A percentile compares a stretch with the other conserved stretches of the same genome.
Evolutionary conservation across 2,888 invertebrate species (phyloP).

Genomic region (Micoletzkya japonica): DNA sequence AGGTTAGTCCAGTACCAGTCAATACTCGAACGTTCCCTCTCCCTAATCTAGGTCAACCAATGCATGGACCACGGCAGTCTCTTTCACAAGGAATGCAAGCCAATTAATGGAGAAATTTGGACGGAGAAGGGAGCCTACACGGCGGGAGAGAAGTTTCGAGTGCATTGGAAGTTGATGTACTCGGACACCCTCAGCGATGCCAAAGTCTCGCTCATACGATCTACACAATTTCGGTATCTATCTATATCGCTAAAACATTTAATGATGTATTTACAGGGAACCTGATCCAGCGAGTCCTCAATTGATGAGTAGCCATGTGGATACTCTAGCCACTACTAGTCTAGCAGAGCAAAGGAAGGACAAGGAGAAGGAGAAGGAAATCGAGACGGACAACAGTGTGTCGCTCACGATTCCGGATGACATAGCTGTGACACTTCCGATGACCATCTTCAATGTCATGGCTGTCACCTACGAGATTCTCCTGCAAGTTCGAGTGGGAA

Average conservation of each 20-base stretch:
- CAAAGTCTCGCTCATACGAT: constrained; percentile 20
- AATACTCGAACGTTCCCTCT: neutral
- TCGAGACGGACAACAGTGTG: constrained; percentile 10
- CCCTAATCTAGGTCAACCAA: constrained; percentile 23
- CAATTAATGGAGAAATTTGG: constrained; percentile 44
- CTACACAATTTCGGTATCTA: constrained; percentile 8
- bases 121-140: constrained; percentile 45
- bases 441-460: constrained; percentile 49
- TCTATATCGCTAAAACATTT: neutral
- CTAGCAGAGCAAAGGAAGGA: constrained; percentile 14
- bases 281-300: constrained; percentile 43
- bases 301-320: constrained; percentile 30
- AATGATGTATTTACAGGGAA: constrained; percentile 28
- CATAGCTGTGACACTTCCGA: constrained; percentile 37
- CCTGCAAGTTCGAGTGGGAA: constrained; percentile 37
- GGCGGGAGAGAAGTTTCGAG: constrained; percentile 39
- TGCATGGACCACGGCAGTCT: constrained; percentile 31
- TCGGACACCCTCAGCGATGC: constrained; percentile 12
- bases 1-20: constrained; percentile 35
- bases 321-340: constrained; percentile 1
- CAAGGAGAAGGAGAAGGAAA: constrained; percentile 17
- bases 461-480: constrained; percentile 36
- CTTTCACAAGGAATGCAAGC: constrained; percentile 43
- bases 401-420: constrained; percentile 37
- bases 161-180: constrained; percentile 39